These are phyloP conservation scores for Allygus modestus DNA, from an alignment of 2,888 invertebrate genomes.

Conservation along the genomic window DNA sequence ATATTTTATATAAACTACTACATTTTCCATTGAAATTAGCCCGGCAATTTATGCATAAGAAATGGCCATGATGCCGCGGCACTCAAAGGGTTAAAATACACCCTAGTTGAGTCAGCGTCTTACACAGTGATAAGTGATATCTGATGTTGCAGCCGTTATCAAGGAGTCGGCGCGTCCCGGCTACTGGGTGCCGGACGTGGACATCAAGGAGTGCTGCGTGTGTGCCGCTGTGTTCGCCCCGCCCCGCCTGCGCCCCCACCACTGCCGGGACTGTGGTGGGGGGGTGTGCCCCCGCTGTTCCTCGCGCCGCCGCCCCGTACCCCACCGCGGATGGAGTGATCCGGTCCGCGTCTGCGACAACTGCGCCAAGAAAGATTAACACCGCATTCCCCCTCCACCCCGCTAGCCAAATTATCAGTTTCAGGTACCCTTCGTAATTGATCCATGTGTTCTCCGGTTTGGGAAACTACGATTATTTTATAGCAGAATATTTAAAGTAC, in stretches of 20 bases:
- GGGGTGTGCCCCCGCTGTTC: slow-evolving; percentile 84
- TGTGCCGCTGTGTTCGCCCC: slow-evolving; percentile 80
- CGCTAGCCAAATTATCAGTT: slow-evolving; percentile 10
- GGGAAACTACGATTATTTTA: slow-evolving; percentile 15
- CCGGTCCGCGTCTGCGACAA: slow-evolving; percentile 86
- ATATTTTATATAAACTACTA: too few relatives aligned
- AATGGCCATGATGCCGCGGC: too few relatives aligned
- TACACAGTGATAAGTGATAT: too few relatives aligned
- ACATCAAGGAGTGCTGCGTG: slow-evolving; percentile 81
- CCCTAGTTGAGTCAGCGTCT: too few relatives aligned
- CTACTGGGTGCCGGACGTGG: slow-evolving; percentile 89
- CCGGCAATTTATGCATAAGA: too few relatives aligned
- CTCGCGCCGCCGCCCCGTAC: slow-evolving; percentile 81
- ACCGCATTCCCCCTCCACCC: not conserved
- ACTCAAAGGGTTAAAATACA: too few relatives aligned
- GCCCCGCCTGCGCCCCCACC: slow-evolving; percentile 76
- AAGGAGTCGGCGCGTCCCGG: slow-evolving; percentile 86
- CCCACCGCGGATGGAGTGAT: slow-evolving; percentile 83
- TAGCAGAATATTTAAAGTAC: not conserved
- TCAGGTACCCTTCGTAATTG: not conserved
- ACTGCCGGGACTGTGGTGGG: slow-evolving; percentile 85
- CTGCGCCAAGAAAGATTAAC: slow-evolving; percentile 74
- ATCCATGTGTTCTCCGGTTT: not conserved
- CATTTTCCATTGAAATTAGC: too few relatives aligned
- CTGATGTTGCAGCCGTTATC: slow-evolving; percentile 79